A percentile compares a stretch with the other conserved stretches of the same genome.
These are phyloP conservation scores for Thamnophis sirtalis DNA, from an alignment of 2,113 vertebrate species.

Conservation along the genomic window DNA sequence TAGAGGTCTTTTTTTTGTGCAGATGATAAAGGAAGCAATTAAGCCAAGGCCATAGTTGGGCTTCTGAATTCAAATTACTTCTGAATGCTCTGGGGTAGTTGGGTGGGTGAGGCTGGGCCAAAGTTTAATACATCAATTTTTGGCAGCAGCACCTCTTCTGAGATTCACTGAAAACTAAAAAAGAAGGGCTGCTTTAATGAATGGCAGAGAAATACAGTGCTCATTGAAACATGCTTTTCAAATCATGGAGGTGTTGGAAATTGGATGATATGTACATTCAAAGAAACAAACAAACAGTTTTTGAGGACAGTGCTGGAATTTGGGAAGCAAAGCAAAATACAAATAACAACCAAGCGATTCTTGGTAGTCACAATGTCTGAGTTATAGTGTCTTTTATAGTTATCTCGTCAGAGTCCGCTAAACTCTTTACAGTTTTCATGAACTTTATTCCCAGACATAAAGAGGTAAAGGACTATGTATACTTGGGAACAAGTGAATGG, in stretches of 20 bases:
- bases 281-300: not conserved
- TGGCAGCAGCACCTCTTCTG: not conserved
- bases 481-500: not conserved
- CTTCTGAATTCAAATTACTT: not conserved
- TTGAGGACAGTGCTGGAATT: not conserved
- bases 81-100: not conserved
- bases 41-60: not conserved
- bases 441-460: not conserved
- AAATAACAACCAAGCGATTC: not conserved
- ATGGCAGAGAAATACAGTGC: not conserved
- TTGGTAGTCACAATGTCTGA: rapidly evolving
- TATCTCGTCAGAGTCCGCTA: not conserved
- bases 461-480: not conserved
- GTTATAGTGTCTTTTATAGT: rapidly evolving
- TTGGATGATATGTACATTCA: not conserved
- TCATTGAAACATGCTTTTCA: not conserved
- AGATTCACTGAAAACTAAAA: not conserved
- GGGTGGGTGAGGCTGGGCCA: not conserved
- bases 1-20: not conserved
- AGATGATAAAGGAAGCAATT: not conserved
- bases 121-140: not conserved
- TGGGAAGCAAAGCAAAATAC: not conserved
- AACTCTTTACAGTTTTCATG: not conserved
- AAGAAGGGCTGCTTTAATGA: not conserved
- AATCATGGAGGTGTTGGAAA: not conserved